These are phyloP conservation scores for Cataglyphis hispanica DNA, from an alignment of 1,140 invertebrate genomes.

Conservation along the genomic window DNA sequence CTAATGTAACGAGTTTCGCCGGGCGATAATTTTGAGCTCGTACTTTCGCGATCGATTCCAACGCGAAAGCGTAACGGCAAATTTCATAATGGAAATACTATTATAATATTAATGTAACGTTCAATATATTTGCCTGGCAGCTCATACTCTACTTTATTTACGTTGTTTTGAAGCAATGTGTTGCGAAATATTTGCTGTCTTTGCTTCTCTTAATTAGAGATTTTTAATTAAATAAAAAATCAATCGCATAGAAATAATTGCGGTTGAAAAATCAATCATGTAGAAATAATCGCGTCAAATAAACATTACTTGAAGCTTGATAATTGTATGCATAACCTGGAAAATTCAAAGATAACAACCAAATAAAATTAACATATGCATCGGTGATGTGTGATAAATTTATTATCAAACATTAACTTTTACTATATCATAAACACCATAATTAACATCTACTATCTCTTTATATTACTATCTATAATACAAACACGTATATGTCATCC, in stretches of 20 bases:
- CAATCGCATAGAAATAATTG: constrained; percentile 9
- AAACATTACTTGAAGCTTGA: background rate
- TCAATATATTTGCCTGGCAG: constrained; percentile 1
- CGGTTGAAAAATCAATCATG: constrained; percentile 17
- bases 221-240: constrained; percentile 11
- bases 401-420: constrained; percentile 32
- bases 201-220: constrained; percentile 26
- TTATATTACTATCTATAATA: constrained; percentile 22
- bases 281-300: constrained; percentile 2
- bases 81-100: constrained; percentile 62
- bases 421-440: too few relatives aligned
- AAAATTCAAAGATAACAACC: constrained; percentile 6
- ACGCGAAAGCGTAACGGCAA: constrained; percentile 64
- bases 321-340: background rate
- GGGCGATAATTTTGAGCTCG: constrained; percentile 65
- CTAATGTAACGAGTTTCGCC: constrained; percentile 67
- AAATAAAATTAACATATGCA: constrained; percentile 19
- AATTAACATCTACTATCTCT: background rate
- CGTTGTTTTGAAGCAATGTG: background rate
- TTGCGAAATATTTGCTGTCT: background rate
- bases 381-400: constrained; percentile 22
- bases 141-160: background rate
- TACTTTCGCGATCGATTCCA: constrained; percentile 51
- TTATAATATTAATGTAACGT: constrained; percentile 53
- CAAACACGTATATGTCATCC: too few relatives aligned